Evolutionary conservation across 2,797 vertebrate species (phyloP).

Genomic region (Spheniscus humboldti): DNA sequence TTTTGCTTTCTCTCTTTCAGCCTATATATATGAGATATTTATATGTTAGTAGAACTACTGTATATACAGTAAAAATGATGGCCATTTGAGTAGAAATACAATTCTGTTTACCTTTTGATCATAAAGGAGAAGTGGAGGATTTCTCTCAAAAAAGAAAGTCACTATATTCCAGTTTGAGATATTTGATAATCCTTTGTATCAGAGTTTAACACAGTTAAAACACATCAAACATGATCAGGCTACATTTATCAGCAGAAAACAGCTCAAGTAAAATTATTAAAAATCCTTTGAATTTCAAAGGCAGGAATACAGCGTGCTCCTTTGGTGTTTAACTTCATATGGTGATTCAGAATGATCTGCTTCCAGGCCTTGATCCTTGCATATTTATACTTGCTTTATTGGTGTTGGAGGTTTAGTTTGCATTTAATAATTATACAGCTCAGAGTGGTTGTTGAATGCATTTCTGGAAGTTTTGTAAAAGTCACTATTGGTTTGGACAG

Average conservation of each 20-base stretch:
- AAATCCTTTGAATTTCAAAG: conserved; percentile 65
- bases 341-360: conserved; percentile 57
- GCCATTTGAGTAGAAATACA: neutral
- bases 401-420: conserved; percentile 27
- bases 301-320: conserved; percentile 23
- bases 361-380: conserved; percentile 62
- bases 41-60: neutral
- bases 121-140: neutral
- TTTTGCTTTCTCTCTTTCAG: neutral
- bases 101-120: conserved; percentile 35
- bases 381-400: conserved; percentile 58
- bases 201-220: conserved; percentile 43
- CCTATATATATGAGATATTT: neutral
- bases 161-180: conserved; percentile 27
- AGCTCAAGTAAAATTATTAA: conserved; percentile 58
- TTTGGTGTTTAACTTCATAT: conserved; percentile 62
- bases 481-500: neutral
- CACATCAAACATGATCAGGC: conserved; percentile 57
- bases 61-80: neutral
- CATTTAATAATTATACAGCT: conserved; percentile 27
- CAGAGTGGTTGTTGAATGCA: neutral
- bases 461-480: conserved; percentile 15
- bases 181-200: conserved; percentile 46
- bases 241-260: conserved; percentile 69
- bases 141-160: neutral